A percentile compares a stretch with the other conserved stretches of the same genome.
These are phyloP conservation scores for Amaurobius ferox DNA, from an alignment of 2,888 invertebrate species.

Conservation along the genomic window DNA sequence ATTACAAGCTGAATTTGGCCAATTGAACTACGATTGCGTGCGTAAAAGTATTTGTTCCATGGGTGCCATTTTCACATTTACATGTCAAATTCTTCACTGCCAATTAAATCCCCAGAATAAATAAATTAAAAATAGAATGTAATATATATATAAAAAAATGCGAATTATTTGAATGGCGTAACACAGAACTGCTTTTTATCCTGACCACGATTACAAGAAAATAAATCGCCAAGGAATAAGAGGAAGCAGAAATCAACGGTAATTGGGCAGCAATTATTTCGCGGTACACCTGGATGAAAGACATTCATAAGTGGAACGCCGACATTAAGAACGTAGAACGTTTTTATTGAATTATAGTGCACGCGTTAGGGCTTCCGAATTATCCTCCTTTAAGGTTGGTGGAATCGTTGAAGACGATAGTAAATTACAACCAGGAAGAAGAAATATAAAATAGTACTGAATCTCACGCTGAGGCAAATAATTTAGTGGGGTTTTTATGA, in stretches of 20 bases:
- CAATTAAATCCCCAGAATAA: not conserved
- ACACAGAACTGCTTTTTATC: slow-evolving; percentile 7
- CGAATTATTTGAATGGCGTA: too few relatives aligned
- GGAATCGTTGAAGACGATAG: not conserved
- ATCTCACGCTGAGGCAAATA: not conserved
- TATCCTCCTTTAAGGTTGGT: not conserved
- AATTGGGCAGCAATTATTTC: slow-evolving; percentile 64
- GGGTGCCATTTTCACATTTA: slow-evolving; percentile 7
- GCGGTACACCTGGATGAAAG: slow-evolving; percentile 42
- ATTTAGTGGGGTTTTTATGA: too few relatives aligned
- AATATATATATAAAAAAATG: too few relatives aligned
- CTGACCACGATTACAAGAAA: slow-evolving; percentile 33
- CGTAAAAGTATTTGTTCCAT: too few relatives aligned
- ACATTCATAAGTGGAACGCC: slow-evolving; percentile 12
- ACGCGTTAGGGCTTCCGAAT: slow-evolving; percentile 5
- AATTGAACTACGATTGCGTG: slow-evolving; percentile 10
- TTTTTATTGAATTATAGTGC: slow-evolving; percentile 39
- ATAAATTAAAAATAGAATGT: not conserved
- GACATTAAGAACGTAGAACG: slow-evolving; percentile 13
- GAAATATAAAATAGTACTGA: not conserved
- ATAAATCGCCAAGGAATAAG: slow-evolving; percentile 39
- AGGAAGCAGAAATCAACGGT: not conserved
- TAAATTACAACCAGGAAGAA: not conserved
- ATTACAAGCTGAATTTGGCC: not conserved
- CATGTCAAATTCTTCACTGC: not conserved